These are phyloP conservation scores for Eueides isabella DNA, from an alignment of 1,140 invertebrate genomes.

Conservation along the genomic window DNA sequence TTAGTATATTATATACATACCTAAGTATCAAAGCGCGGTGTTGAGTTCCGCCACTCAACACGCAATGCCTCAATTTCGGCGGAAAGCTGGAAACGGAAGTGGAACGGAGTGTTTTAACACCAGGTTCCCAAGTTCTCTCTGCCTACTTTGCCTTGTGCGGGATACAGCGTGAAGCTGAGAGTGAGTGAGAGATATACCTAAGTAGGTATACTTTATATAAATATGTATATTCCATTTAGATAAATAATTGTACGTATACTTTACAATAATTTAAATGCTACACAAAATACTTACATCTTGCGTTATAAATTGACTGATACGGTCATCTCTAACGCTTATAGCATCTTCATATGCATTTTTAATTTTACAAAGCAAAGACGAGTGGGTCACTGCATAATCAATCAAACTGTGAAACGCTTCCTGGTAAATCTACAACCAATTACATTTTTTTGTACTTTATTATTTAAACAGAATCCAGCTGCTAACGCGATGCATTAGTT, in stretches of 20 bases:
- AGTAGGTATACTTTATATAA: no score
- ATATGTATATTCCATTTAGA: background rate
- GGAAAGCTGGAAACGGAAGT: no score
- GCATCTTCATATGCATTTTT: constrained; percentile 72
- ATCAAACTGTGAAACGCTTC: constrained; percentile 66
- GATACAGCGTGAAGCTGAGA: no score
- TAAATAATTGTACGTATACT: background rate
- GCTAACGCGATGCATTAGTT: no score
- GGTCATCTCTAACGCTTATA: constrained; percentile 62
- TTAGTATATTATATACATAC: no score
- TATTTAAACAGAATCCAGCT: background rate
- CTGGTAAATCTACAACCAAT: constrained; percentile 64
- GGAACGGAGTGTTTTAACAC: no score
- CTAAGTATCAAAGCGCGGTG: no score
- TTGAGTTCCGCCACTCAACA: no score
- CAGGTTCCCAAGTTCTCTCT: no score
- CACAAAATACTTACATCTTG: constrained; percentile 65
- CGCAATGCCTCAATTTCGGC: no score
- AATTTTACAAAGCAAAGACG: constrained; percentile 61
- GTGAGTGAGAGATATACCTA: no score
- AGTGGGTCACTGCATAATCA: constrained; percentile 60
- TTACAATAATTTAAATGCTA: background rate
- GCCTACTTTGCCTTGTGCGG: no score
- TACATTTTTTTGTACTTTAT: background rate
- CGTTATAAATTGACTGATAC: constrained; percentile 63